Evolutionary conservation across 2,113 vertebrate genomes (phyloP), one percentile per base, ranked within the genome.

Genomic region (Pluvianellus socialis): DNA sequence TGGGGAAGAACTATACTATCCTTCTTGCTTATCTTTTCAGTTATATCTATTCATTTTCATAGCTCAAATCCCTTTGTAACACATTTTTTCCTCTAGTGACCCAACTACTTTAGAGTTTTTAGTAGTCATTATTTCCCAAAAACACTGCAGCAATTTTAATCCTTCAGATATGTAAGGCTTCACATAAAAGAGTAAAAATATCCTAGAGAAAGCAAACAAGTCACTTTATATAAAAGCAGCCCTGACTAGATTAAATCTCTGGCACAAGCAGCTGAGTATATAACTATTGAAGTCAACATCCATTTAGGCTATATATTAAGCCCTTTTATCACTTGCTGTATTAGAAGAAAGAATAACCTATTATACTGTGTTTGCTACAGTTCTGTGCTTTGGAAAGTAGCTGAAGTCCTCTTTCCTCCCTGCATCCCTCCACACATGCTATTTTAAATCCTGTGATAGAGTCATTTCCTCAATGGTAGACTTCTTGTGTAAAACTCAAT

Each of bases 201-300:
- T 85, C 62, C 16, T 82, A 65, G 24, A 85, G 67, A 90, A 92
- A 7, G 0, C 58, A 92, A 90, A 72, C 10, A 92, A 90, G 33
- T 49, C 70, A 83, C 38, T 92, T 67, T 73, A 47, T 72, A 77
- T 66, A 81, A 87, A 95, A 89, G 44, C 44, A 92, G 8, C 47
- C 56, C 44, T 40, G 35, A 50, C 20, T 86, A 61, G 45, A 92
- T 79, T 92, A 90, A 93, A 92, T 82, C 61, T 92, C 63, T 90
- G 85, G 79, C 71, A 90, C 14, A 73, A 90, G 63, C 72, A 90
- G 8, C 40, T 88, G 45, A 79, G 20, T 55, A 50, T 86, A 12
- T 70, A 92, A 72, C 63, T 63, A 84, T 71, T 86, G 55, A 94
- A 59, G 79, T 83, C 49, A 96, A 80, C 80, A 92, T 84, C 56